Conservation (phyloP, 2,888 invertebrate genomes). For the Cosmorhoe ocellata region DNA sequence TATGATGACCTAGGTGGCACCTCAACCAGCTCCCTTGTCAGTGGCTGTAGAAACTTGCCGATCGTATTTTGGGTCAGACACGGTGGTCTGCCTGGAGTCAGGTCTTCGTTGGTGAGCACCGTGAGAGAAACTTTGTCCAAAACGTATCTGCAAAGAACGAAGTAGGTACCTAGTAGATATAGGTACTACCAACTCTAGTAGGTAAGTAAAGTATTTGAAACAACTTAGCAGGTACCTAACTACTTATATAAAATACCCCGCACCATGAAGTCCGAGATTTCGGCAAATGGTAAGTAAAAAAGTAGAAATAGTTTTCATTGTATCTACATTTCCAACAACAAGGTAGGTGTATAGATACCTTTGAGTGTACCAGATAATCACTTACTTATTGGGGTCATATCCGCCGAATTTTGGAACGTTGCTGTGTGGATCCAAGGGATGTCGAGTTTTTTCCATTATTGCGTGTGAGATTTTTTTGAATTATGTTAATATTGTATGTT, state of each 20-base stretch:
- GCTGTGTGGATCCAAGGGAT: conserved; percentile 56
- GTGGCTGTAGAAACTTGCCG: conserved; percentile 70
- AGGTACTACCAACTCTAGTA: too few species aligned
- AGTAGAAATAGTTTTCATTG: too few species aligned
- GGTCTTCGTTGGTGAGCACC: conserved; percentile 58
- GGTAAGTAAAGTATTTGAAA: too few species aligned
- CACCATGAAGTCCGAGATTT: too few species aligned
- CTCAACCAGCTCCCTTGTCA: conserved; percentile 62
- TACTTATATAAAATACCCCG: too few species aligned
- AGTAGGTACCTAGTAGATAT: too few species aligned
- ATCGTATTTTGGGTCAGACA: conserved; percentile 73
- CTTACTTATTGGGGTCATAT: conserved; percentile 64
- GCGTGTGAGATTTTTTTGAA: neutral
- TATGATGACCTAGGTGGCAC: conserved; percentile 62
- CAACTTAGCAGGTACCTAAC: too few species aligned
- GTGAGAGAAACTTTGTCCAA: conserved; percentile 50
- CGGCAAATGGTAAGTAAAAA: too few species aligned
- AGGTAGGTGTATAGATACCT: too few species aligned
- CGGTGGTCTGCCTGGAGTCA: conserved; percentile 68
- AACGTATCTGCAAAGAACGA: conserved; percentile 54
- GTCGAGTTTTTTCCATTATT: conserved; percentile 40
- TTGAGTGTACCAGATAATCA: neutral
- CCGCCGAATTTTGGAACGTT: conserved; percentile 64
- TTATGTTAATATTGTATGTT: neutral
- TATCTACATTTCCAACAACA: too few species aligned